Conservation (phyloP, 2,113 vertebrate genomes). For the Rhinichthys klamathensis region DNA sequence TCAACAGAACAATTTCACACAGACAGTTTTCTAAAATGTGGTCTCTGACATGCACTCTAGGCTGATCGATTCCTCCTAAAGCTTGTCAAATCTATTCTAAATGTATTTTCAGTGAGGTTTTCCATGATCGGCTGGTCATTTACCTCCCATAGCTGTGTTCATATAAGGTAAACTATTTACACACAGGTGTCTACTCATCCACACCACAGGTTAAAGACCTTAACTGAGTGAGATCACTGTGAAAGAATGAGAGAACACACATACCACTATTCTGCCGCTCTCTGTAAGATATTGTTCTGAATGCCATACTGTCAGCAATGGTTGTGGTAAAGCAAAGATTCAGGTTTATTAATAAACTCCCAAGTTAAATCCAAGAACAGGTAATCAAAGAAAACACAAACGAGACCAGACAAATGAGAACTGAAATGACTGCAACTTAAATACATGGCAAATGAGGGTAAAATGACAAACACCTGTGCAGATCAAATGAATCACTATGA, state of each 20-base stretch:
- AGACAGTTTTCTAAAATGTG: not conserved
- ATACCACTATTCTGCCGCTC: not conserved
- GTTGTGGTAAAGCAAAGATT: too few relatives aligned
- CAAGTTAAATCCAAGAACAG: too few relatives aligned
- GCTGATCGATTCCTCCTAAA: not conserved
- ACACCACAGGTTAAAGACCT: constrained; percentile 29
- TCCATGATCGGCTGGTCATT: constrained; percentile 25
- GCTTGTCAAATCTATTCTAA: not conserved
- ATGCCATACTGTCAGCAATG: not conserved
- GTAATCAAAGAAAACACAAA: too few relatives aligned
- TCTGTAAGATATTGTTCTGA: not conserved
- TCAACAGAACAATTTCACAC: not conserved
- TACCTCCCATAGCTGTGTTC: not conserved
- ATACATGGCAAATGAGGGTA: too few relatives aligned
- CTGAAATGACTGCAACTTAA: too few relatives aligned
- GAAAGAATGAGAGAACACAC: constrained; percentile 17
- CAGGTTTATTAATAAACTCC: too few relatives aligned
- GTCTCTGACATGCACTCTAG: not conserved
- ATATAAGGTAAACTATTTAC: constrained; percentile 11
- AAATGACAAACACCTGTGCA: too few relatives aligned
- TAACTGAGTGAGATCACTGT: constrained; percentile 21
- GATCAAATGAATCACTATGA: too few relatives aligned
- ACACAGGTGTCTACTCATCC: constrained; percentile 24
- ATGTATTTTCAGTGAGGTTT: not conserved
- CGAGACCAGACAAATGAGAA: too few relatives aligned